Base-by-base conservation (phyloP, 2,888 invertebrate genomes). In the Stenichneumon culpator region DNA sequence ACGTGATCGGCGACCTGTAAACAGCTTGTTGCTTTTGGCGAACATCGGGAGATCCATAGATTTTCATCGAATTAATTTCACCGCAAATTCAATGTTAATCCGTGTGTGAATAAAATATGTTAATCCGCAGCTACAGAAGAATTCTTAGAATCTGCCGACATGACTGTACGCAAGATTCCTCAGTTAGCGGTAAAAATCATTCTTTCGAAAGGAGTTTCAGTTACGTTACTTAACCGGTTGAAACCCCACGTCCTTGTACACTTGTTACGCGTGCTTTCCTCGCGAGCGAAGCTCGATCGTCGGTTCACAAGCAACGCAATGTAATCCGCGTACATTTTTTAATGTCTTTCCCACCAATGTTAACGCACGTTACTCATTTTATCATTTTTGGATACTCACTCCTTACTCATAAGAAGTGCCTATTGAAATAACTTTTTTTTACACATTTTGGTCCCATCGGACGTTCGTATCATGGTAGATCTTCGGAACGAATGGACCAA, bases 151-250 rank as follows among this genome's bases (percentile, higher is more conserved):
- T 39, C 22, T 54, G 3, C 54, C 2, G 54, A 22, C 22, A 54
- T 22, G 19, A 19, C 19, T 9, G 19, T 54, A 22, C 11, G 19
- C 19, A 22, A 3, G 25, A 57, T 57, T 57, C 25, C 11, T 22
- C 57, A 47, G 44, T 47, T 11, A 7, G 5, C 11, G 14, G 22
- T 57, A 57, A 57, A 57, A 57, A 57, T 25, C 5, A 25, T 16
- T 63, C 0, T 11, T 16, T 63, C 28, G 28, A 32, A 32, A 32
- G 14, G 7, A 63, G 32, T n/a, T 32, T 63, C 1, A 9, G 36
- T 6, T 7, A 70, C 19, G 52, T 70, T 32, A 70, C 36, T 32
- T 50, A 70, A 70, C 70, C 70, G 54, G 70, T 70, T 54, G 11
- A 36, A 22, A 52, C 19, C 36, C 36, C 19, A 9, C 70, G 32